These are phyloP conservation scores for Syncerus caffer DNA, from an alignment of 2,797 vertebrate species.

Conservation along the genomic window DNA sequence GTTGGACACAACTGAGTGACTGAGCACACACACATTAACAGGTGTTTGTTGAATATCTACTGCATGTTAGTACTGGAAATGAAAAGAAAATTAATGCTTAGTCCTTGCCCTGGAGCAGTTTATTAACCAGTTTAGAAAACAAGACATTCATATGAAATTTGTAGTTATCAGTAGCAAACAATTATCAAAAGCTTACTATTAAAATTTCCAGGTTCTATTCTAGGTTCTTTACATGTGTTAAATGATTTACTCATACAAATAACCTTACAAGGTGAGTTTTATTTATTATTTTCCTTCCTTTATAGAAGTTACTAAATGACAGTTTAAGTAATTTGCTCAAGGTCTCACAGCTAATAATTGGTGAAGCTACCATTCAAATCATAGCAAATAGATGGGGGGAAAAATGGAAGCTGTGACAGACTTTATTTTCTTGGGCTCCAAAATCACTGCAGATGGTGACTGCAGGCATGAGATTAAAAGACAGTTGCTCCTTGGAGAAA, in stretches of 20 bases:
- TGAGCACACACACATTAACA: background rate
- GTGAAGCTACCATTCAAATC: background rate
- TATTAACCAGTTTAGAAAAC: background rate
- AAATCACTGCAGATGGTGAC: background rate
- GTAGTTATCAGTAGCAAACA: background rate
- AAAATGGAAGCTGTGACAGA: background rate
- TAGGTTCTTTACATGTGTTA: background rate
- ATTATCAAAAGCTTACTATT: background rate
- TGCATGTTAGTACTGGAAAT: background rate
- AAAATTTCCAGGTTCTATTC: background rate
- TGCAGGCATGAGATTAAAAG: background rate
- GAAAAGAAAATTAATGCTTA: background rate
- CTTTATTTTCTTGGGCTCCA: background rate
- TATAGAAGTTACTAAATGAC: background rate
- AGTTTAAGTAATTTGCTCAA: background rate
- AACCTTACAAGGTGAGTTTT: background rate
- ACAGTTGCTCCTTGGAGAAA: background rate
- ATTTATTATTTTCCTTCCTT: background rate
- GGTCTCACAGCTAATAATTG: background rate
- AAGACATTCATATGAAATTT: background rate
- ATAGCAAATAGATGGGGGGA: background rate
- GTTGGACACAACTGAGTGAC: background rate
- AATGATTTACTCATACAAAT: background rate
- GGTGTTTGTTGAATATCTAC: background rate
- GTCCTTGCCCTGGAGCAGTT: background rate